Conservation (phyloP, 2,888 invertebrate species). For the Eledona agricola region DNA sequence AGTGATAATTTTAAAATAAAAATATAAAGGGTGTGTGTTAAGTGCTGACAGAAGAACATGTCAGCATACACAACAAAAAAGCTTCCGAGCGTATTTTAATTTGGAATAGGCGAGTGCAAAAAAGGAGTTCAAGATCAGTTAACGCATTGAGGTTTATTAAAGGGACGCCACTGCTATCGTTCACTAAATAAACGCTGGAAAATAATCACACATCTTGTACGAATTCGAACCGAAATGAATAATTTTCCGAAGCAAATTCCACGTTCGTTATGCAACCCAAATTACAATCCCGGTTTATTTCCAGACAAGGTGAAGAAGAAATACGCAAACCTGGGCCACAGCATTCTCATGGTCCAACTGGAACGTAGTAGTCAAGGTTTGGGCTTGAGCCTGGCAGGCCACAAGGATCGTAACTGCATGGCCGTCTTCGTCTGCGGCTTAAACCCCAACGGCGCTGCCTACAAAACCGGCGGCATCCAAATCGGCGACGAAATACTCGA, state of each 20-base stretch:
- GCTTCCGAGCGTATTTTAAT: too few species aligned
- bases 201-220: too few species aligned
- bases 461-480: constrained; percentile 76
- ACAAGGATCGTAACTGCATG: constrained; percentile 93
- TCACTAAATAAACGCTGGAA: too few species aligned
- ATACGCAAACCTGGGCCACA: constrained; percentile 81
- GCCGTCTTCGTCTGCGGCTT: constrained; percentile 97
- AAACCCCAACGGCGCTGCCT: constrained; percentile 86
- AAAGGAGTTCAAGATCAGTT: too few species aligned
- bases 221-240: too few species aligned
- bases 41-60: too few species aligned
- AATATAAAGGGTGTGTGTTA: too few species aligned
- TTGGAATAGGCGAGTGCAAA: too few species aligned
- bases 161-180: too few species aligned
- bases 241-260: constrained; percentile 1
- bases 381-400: constrained; percentile 93
- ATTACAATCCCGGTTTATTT: constrained; percentile 14
- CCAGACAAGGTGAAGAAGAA: constrained; percentile 93
- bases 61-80: too few species aligned
- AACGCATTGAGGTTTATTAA: too few species aligned
- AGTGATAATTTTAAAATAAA: too few species aligned
- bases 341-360: constrained; percentile 77
- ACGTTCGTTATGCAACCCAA: constrained; percentile 13
- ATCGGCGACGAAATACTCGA: constrained; percentile 96
- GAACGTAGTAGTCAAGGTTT: constrained; percentile 79